Conservation (phyloP, 2,797 vertebrate genomes). For the Galaxias olidus region DNA sequence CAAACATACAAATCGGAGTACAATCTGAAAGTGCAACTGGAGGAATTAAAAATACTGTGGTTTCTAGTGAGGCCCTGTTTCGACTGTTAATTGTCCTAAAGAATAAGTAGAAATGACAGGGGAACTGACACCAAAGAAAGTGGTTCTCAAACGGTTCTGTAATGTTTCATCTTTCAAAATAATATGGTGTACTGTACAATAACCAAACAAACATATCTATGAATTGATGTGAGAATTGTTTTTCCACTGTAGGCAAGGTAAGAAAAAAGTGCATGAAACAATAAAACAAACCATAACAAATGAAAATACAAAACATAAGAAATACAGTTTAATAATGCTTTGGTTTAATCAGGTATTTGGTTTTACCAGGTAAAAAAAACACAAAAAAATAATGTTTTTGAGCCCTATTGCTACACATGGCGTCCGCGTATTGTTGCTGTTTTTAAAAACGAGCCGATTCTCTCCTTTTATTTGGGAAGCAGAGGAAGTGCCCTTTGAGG, state of each 20-base stretch:
- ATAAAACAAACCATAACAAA: conserved; percentile 15
- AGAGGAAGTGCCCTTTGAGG: background rate
- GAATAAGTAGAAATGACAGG: no score
- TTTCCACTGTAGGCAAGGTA: background rate
- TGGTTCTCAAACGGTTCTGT: no score
- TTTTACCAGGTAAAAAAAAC: conserved; percentile 23
- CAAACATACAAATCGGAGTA: background rate
- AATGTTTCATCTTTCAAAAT: no score
- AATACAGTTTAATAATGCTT: conserved; percentile 12
- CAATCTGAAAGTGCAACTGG: no score
- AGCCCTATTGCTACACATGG: conserved; percentile 1
- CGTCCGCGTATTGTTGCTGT: conserved; percentile 10
- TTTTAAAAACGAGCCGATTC: conserved; percentile 5
- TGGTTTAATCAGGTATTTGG: conserved; percentile 33
- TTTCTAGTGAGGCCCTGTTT: no score
- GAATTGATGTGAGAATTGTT: no score
- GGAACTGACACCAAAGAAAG: no score
- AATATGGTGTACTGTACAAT: no score
- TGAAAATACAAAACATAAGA: conserved; percentile 14
- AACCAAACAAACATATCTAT: no score
- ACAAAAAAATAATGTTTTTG: conserved; percentile 13
- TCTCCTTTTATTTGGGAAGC: conserved; percentile 9
- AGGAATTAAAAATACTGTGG: no score
- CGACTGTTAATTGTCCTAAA: no score
- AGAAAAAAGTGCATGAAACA: conserved; percentile 6